Evolutionary conservation across 2,888 invertebrate genomes (phyloP), one percentile per base, ranked within the genome.

Genomic region (Formica aserva): DNA sequence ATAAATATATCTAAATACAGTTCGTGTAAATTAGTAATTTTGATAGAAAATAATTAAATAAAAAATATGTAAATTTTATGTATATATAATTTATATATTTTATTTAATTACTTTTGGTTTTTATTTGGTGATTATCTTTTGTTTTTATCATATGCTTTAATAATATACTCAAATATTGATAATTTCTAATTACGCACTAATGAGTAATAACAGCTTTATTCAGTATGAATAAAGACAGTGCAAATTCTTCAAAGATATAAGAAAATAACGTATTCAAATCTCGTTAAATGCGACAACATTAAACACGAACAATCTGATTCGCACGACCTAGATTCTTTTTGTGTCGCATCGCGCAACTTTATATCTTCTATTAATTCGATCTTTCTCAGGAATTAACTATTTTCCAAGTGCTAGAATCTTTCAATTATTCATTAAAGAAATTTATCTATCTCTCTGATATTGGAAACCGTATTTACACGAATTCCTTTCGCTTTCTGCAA

Each of bases 261-360:
- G 22, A 84, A 15, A 38, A 63, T 41, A 5, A 74, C 1, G 35
- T 35, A 76, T 76, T 67, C 69, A 57, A 75, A 75, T 81, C 32
- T 41, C 55, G 9, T 5, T 48, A 41, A 65, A 18, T n/a, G 69
- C 67, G 69, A 60, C 35, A 11, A 52, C 41, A 41, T 48, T 63
- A 57, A 63, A 81, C 13, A 57, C 62, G 41, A 74, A 82, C 77
- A 29, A 57, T 69, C 60, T 22, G 26, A 82, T 85, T 87, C 85
- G 75, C 86, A 84, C 72, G 87, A 63, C 83, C 84, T 82, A 82
- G 18, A 85, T 84, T 67, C 83, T 80, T 82, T 81, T 13, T 60
- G 35, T 26, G 48, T 11, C 48, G 29, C 48, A 52, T 48, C 22
- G 15, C 41, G 18, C 22, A 15, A 22, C 32, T 18, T 4, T 29